A percentile compares a stretch with the other conserved stretches of the same genome.
phyloP scores from a whole-genome alignment of 2,797 vertebrate species.

The Melopsittacus undulatus region DNA sequence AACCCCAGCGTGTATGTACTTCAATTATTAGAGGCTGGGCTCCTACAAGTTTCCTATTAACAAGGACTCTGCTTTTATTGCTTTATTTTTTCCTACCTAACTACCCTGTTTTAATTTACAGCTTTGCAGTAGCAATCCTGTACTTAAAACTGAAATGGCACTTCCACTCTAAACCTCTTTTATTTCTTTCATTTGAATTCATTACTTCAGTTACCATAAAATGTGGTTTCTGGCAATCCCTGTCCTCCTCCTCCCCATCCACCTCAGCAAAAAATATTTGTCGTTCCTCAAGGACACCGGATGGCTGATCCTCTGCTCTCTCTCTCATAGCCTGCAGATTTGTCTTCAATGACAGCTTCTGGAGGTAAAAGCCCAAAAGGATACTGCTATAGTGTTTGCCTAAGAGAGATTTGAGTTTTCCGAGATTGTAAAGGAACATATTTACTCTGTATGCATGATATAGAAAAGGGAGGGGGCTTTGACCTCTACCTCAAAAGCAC shows the following conservation, averaged over 20 bases:
- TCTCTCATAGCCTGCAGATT: neutral
- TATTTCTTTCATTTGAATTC: constrained; percentile 50
- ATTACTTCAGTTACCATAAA: constrained; percentile 46
- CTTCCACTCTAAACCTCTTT: constrained; percentile 35
- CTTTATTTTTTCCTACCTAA: constrained; percentile 13
- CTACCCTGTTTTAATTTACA: constrained; percentile 19
- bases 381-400: neutral
- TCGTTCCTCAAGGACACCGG: constrained; percentile 32
- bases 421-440: neutral
- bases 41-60: neutral
- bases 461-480: neutral
- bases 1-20: neutral
- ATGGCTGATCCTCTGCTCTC: neutral
- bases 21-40: neutral
- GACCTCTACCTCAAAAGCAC: neutral
- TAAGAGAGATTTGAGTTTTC: neutral
- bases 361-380: neutral
- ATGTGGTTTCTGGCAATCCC: constrained; percentile 12
- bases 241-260: neutral
- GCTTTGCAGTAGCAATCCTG: constrained; percentile 7
- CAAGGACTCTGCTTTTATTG: neutral
- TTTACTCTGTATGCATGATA: neutral
- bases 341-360: constrained; percentile 36
- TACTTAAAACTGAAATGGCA: constrained; percentile 44
- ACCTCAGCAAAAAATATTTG: constrained; percentile 10